Percentiles rank a stretch among this genome's conserved stretches.
These are phyloP conservation scores for Premnoplex brunnescens DNA, from an alignment of 2,797 vertebrate genomes.

Conservation along the genomic window DNA sequence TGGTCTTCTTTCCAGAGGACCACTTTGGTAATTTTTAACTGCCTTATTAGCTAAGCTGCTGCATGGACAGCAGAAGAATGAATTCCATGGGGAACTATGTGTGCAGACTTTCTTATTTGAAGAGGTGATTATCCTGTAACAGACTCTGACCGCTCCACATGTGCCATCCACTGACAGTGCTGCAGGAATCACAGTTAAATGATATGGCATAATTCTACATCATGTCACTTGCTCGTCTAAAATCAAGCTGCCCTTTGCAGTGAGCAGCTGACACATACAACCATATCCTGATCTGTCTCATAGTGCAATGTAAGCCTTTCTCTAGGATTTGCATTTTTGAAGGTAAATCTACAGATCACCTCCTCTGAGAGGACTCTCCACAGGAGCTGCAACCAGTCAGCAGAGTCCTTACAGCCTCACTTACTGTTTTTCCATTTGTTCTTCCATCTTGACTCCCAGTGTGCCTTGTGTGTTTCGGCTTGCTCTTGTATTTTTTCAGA, in stretches of 20 bases:
- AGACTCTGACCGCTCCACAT: not conserved
- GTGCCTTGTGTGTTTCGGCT: not conserved
- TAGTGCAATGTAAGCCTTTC: not conserved
- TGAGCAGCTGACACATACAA: not conserved
- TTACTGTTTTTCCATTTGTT: not conserved
- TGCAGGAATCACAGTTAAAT: not conserved
- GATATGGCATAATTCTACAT: not conserved
- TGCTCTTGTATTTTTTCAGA: not conserved
- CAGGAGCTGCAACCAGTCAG: not conserved
- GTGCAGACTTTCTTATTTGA: not conserved
- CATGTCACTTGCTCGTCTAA: not conserved
- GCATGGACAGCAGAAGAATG: not conserved
- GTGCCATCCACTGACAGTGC: not conserved
- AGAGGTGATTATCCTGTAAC: not conserved
- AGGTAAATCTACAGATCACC: not conserved
- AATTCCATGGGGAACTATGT: not conserved
- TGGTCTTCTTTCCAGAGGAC: not conserved
- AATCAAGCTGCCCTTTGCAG: not conserved
- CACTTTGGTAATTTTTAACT: not conserved
- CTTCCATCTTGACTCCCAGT: not conserved
- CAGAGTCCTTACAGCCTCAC: not conserved
- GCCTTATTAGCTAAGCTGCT: not conserved
- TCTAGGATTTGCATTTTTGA: not conserved
- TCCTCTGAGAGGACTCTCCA: not conserved
- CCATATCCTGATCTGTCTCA: not conserved